Percentiles rank a stretch among this genome's conserved stretches.
Conservation (phyloP, 1,140 invertebrate species). For the Apis laboriosa region DNA sequence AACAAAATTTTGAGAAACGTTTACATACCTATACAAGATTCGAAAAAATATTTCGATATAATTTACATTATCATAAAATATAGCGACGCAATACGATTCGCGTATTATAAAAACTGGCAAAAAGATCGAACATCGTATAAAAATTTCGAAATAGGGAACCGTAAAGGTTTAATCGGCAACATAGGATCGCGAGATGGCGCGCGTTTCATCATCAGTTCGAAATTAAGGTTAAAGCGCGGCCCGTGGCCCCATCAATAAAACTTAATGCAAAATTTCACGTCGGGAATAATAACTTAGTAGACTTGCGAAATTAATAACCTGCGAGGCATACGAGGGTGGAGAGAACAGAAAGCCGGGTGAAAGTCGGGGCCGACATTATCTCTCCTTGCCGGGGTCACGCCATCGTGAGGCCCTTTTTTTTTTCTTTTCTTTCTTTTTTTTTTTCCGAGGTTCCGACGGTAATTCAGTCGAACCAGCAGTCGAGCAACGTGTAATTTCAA, state of each 20-base stretch:
- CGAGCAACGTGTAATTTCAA: conserved; percentile 68
- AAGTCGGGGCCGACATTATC: conserved; percentile 52
- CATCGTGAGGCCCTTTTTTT: background rate
- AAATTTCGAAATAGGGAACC: too few relatives aligned
- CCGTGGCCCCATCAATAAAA: conserved; percentile 36
- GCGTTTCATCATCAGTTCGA: conserved; percentile 15
- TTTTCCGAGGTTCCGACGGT: conserved; percentile 42
- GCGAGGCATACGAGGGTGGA: conserved; percentile 38
- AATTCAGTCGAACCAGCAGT: conserved; percentile 48
- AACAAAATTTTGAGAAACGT: too few relatives aligned
- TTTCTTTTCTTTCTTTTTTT: background rate
- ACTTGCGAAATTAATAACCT: conserved; percentile 53
- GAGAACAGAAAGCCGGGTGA: conserved; percentile 57
- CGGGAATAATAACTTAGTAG: conserved; percentile 40
- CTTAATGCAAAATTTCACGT: conserved; percentile 46
- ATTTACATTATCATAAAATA: too few relatives aligned
- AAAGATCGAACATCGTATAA: too few relatives aligned
- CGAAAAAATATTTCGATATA: too few relatives aligned
- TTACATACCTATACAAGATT: too few relatives aligned
- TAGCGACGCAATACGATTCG: too few relatives aligned
- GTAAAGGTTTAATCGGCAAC: too few relatives aligned
- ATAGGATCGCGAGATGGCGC: background rate
- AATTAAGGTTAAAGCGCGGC: conserved; percentile 41
- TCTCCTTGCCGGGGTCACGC: conserved; percentile 25
- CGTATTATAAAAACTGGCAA: too few relatives aligned